Base-by-base conservation (phyloP, 2,113 vertebrate species). In the Hippocampus zosterae region DNA sequence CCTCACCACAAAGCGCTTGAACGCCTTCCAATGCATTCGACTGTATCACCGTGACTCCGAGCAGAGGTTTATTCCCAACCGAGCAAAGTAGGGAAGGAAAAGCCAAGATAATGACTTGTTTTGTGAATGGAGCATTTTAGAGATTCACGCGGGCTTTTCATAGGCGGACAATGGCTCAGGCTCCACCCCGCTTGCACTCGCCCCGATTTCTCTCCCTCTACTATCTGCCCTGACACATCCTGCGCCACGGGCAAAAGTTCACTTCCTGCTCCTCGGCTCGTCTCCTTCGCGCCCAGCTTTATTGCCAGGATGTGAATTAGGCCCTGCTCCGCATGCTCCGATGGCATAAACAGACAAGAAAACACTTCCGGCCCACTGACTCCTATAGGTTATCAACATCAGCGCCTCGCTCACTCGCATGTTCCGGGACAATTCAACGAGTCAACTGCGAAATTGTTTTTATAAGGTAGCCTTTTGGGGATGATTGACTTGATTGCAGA, bases 161-260 rank as follows among this genome's bases (percentile, higher is more conserved):
- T 81, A 84, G 72, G 69, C 76, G 87, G 88, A 91, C 87, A 89
- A 89, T 88, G 79, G 83, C 79, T 83, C 56, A 11, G 64, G 74
- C 57, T 86, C 86, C 85, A 81, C 83, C 84, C 83, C 23, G 79
- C 84, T 33, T 89, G 88, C 56, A 80, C 70, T 81, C 83, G 76
- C 12, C 77, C 84, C 73, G 85, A 80, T 75, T 81, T 70, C 80
- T 87, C 78, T 86, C 82, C 71, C 74, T 80, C 79, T 73, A 10
- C 83, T 66, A 56, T 80, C 78, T 90, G 89, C 89, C 88, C 89
- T 80, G 73, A 88, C 89, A 91, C 88, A 88, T 89, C 89, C 90
- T 90, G 88, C 88, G 15, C 27, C 27, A 16, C 57, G 82, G 88
- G 80, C 88, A 89, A 89, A 84, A 89, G 82, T 88, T 90, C 85